phyloP scores from a whole-genome alignment of 1,140 invertebrate genomes.

The Cataglyphis hispanica region DNA sequence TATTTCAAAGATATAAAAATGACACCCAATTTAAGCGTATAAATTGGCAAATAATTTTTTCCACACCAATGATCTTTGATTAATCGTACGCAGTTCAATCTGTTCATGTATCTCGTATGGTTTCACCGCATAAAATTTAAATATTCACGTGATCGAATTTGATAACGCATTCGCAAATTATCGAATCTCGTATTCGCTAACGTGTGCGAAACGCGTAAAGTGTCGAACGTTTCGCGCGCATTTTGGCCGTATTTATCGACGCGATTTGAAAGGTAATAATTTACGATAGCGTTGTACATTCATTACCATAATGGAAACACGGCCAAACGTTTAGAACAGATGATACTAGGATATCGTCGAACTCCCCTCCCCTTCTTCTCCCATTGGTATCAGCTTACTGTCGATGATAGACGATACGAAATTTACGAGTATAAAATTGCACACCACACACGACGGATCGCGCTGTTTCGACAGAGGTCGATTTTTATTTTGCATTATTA shows the following conservation, averaged over 20 bases:
- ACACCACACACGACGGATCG: not conserved
- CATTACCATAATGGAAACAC: conserved; percentile 52
- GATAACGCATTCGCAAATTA: conserved; percentile 61
- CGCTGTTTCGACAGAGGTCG: conserved; percentile 18
- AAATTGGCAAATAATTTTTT: conserved; percentile 26
- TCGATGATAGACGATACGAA: conserved; percentile 54
- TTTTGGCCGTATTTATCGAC: conserved; percentile 23
- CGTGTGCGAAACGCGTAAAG: conserved; percentile 35
- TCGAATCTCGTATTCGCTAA: conserved; percentile 49
- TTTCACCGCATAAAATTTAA: conserved; percentile 18
- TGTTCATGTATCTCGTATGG: not conserved
- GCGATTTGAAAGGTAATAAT: conserved; percentile 59
- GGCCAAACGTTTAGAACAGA: conserved; percentile 49
- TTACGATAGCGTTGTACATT: conserved; percentile 45
- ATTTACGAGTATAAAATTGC: conserved; percentile 58
- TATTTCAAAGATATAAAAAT: conserved; percentile 6
- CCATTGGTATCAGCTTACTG: conserved; percentile 41
- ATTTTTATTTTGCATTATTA: conserved; percentile 42
- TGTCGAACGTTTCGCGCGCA: conserved; percentile 6
- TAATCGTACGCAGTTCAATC: not conserved
- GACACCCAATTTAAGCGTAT: not conserved
- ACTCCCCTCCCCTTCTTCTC: too few species aligned
- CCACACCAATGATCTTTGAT: conserved; percentile 2
- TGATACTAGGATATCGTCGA: conserved; percentile 58
- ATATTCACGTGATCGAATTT: conserved; percentile 55